These are phyloP conservation scores for Neolamprologus tretocephalus DNA, from an alignment of 2,113 vertebrate species.

Conservation along the genomic window DNA sequence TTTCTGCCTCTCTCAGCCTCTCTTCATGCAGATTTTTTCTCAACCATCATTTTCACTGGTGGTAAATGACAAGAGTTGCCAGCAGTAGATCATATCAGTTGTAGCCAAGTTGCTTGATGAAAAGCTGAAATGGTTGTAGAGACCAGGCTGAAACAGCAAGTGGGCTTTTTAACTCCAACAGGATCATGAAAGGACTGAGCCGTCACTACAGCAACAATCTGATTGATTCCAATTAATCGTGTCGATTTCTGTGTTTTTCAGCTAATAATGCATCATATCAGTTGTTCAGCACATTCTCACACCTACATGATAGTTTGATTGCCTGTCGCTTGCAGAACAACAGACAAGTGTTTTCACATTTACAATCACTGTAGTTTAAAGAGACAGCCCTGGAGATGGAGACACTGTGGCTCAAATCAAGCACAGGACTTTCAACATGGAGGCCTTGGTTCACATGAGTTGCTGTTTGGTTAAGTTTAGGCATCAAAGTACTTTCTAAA, in stretches of 20 bases:
- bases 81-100: neutral
- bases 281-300: neutral
- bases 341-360: neutral
- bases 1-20: neutral
- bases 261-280: neutral
- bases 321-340: neutral
- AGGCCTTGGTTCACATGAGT: neutral
- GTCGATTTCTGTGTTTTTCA: neutral
- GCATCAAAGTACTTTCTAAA: neutral
- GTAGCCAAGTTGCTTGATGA: neutral
- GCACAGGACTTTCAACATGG: neutral
- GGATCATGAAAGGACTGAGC: neutral
- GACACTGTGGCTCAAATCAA: neutral
- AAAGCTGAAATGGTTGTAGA: neutral
- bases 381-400: neutral
- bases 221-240: neutral
- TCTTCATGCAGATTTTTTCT: neutral
- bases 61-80: neutral
- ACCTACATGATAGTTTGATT: neutral
- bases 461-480: neutral
- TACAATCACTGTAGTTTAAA: neutral
- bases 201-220: neutral
- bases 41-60: neutral
- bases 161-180: neutral
- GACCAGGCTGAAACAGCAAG: neutral